Evolutionary conservation across 2,888 invertebrate genomes (phyloP).

Genomic region (Luperina nickerlii): DNA sequence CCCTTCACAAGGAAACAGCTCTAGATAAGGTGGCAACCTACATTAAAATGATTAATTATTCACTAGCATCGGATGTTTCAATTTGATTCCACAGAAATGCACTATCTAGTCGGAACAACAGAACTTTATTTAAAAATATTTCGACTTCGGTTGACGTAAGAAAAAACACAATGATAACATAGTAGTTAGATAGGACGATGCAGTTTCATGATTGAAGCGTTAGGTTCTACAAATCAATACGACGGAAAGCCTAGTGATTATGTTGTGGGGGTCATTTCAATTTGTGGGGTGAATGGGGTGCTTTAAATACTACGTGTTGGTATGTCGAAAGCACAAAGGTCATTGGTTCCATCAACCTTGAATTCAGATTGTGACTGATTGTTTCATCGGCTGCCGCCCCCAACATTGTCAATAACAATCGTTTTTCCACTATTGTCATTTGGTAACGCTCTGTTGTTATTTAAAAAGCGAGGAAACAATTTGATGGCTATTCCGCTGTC

Average conservation of each 20-base stretch:
- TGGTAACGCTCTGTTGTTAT: constrained; percentile 58
- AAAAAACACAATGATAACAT: background rate
- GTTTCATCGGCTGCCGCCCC: constrained; percentile 62
- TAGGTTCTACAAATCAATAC: constrained; percentile 30
- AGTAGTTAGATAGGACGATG: constrained; percentile 5
- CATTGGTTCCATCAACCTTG: constrained; percentile 67
- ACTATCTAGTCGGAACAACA: constrained; percentile 22
- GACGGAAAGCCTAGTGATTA: constrained; percentile 14
- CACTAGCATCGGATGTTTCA: background rate
- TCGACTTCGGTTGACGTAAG: constrained; percentile 3
- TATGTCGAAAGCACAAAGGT: constrained; percentile 68
- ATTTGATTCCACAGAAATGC: constrained; percentile 4
- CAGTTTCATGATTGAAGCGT: constrained; percentile 1
- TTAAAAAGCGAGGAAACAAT: constrained; percentile 64
- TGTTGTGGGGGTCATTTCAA: constrained; percentile 13
- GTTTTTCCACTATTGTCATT: constrained; percentile 64
- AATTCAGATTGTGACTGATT: constrained; percentile 63
- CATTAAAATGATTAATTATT: background rate
- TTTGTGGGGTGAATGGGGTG: constrained; percentile 33
- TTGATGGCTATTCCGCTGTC: constrained; percentile 58
- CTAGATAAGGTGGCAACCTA: background rate
- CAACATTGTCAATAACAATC: constrained; percentile 60
- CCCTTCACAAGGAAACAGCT: background rate
- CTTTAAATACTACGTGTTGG: constrained; percentile 8
- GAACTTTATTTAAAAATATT: constrained; percentile 11